phyloP scores from a whole-genome alignment of 2,113 vertebrate genomes.

The Rhagologus leucostigma region DNA sequence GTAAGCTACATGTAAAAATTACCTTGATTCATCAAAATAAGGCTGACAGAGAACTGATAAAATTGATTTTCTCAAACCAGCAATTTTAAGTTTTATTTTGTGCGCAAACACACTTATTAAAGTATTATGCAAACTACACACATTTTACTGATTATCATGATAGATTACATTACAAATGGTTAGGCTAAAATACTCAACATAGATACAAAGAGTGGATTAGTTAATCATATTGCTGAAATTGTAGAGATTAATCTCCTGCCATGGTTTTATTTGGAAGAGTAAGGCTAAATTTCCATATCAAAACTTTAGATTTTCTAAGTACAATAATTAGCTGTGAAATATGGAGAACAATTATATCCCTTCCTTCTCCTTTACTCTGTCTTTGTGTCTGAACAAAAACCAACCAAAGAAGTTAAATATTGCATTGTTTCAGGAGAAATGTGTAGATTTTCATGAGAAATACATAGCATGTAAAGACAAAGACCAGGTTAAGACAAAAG shows the following conservation, averaged over 20 bases:
- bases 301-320: not conserved
- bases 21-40: slow-evolving; percentile 20
- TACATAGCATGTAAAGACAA: not conserved
- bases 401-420: not conserved
- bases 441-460: not conserved
- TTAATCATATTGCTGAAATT: slow-evolving; percentile 41
- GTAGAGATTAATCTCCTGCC: not conserved
- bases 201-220: slow-evolving; percentile 48
- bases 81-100: slow-evolving; percentile 49
- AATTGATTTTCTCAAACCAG: not conserved
- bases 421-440: not conserved
- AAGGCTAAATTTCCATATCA: slow-evolving; percentile 22
- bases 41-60: slow-evolving; percentile 1
- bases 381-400: not conserved
- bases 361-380: not conserved
- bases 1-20: not conserved
- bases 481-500: not conserved
- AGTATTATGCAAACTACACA: slow-evolving; percentile 42
- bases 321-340: slow-evolving; percentile 4
- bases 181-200: not conserved
- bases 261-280: slow-evolving; percentile 9
- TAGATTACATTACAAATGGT: slow-evolving; percentile 22
- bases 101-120: slow-evolving; percentile 43
- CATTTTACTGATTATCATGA: slow-evolving; percentile 55
- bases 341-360: not conserved